Conservation (phyloP, 2,797 vertebrate genomes). For the Acanthornis magna region DNA sequence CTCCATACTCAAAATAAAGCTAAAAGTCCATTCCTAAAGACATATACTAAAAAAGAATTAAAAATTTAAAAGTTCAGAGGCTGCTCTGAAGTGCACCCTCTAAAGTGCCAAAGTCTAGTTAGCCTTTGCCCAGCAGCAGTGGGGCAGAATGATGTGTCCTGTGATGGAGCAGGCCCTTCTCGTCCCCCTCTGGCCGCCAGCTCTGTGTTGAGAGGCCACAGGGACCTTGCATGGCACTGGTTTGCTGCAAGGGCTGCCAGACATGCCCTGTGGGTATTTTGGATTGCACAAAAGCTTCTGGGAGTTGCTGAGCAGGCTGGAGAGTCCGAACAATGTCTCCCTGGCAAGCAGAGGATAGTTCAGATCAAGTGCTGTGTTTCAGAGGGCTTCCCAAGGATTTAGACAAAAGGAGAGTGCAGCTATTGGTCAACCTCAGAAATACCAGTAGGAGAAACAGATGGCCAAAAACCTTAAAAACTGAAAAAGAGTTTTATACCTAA, state of each 20-base stretch:
- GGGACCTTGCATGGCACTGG: rapidly evolving
- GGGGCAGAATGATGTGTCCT: background rate
- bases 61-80: too few relatives aligned
- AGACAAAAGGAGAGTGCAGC: background rate
- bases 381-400: background rate
- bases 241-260: background rate
- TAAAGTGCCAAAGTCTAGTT: background rate
- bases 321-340: background rate
- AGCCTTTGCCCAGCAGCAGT: background rate
- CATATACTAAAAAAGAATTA: background rate
- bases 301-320: background rate
- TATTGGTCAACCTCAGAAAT: background rate
- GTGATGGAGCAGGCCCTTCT: background rate
- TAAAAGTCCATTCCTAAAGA: background rate
- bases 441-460: background rate
- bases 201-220: rapidly evolving
- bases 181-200: background rate
- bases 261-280: background rate
- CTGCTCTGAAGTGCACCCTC: background rate
- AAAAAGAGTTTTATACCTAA: background rate
- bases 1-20: background rate
- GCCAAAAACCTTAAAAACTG: background rate
- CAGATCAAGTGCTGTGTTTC: background rate
- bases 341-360: background rate
- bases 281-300: background rate